Conservation (phyloP, 1,140 invertebrate genomes). For the Schlechtendalia chinensis region DNA sequence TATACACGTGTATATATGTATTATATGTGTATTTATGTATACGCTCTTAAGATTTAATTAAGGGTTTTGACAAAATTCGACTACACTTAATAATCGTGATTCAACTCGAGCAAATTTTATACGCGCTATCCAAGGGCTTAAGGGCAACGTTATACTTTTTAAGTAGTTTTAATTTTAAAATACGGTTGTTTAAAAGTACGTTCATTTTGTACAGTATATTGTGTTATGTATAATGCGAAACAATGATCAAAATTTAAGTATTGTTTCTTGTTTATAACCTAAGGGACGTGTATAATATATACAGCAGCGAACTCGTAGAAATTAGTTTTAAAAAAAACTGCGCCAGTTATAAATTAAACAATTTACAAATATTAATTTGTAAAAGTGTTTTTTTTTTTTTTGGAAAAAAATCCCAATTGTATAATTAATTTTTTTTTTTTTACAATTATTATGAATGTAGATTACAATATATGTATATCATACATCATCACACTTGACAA, state of each 20-base stretch:
- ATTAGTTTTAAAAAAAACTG: neutral
- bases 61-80: slow-evolving; percentile 5
- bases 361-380: neutral
- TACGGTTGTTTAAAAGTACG: slow-evolving; percentile 13
- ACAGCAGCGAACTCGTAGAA: neutral
- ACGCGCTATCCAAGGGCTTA: neutral
- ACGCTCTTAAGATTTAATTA: slow-evolving; percentile 8
- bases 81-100: slow-evolving; percentile 20
- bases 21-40: neutral
- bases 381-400: neutral
- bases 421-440: too few species aligned
- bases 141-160: slow-evolving; percentile 6
- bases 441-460: too few species aligned
- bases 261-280: slow-evolving; percentile 2
- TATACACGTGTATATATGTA: too few species aligned
- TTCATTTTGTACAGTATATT: neutral
- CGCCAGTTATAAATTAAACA: neutral
- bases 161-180: slow-evolving; percentile 26
- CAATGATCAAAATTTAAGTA: slow-evolving; percentile 26
- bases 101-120: slow-evolving; percentile 13
- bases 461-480: too few species aligned
- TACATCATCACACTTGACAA: too few species aligned
- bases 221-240: neutral
- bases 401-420: too few species aligned
- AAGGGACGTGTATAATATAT: too few species aligned